These are phyloP conservation scores for Drosophila seclusa DNA, from an alignment of 2,888 invertebrate genomes.

Conservation along the genomic window DNA sequence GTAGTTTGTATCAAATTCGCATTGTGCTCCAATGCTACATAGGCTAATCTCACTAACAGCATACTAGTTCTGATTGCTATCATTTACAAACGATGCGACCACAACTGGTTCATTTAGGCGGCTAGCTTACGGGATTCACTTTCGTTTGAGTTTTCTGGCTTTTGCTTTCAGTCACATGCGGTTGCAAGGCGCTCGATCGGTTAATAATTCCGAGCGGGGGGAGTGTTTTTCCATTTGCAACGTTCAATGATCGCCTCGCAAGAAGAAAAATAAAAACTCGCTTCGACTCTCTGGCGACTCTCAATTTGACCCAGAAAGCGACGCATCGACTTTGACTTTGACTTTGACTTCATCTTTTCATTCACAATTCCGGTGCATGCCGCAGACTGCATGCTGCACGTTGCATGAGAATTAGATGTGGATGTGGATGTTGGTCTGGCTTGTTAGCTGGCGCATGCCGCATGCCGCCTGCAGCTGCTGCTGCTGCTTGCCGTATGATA, in stretches of 20 bases:
- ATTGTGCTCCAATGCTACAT: slow-evolving; percentile 9
- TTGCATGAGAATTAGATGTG: slow-evolving; percentile 53
- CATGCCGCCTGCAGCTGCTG: neutral
- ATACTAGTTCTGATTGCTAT: slow-evolving; percentile 78
- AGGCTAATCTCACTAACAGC: slow-evolving; percentile 63
- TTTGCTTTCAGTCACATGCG: slow-evolving; percentile 69
- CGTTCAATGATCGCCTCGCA: slow-evolving; percentile 35
- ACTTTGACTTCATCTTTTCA: slow-evolving; percentile 27
- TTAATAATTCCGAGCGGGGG: slow-evolving; percentile 53
- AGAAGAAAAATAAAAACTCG: slow-evolving; percentile 22
- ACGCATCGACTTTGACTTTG: slow-evolving; percentile 33
- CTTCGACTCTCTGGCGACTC: slow-evolving; percentile 30
- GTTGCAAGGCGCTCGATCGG: slow-evolving; percentile 41
- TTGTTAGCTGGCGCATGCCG: slow-evolving; percentile 25
- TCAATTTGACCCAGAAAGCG: slow-evolving; percentile 66
- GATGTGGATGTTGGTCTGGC: slow-evolving; percentile 26
- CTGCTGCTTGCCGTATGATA: slow-evolving; percentile 53
- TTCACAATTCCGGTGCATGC: slow-evolving; percentile 68
- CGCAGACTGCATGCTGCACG: slow-evolving; percentile 30
- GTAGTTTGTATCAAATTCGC: neutral
- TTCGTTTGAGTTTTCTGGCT: slow-evolving; percentile 61
- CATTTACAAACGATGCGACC: slow-evolving; percentile 54
- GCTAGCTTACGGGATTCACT: slow-evolving; percentile 63
- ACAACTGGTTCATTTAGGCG: slow-evolving; percentile 29
- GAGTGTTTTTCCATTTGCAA: slow-evolving; percentile 56